phyloP scores from a whole-genome alignment of 23 tunicate genomes.

The Phallusia fumigata region DNA sequence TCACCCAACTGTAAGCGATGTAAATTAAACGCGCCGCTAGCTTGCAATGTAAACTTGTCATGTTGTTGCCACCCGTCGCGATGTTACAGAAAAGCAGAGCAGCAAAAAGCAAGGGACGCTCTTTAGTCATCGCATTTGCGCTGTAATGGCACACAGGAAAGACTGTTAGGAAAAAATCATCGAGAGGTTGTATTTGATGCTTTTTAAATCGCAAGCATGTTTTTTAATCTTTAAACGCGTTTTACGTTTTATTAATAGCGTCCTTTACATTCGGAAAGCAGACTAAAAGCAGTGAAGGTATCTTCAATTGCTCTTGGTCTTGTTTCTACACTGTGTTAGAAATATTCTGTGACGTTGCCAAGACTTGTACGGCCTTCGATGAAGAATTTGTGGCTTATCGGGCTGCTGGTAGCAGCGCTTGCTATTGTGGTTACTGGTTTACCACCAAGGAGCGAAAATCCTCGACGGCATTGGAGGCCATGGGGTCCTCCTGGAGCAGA shows the following conservation, averaged over 20 bases:
- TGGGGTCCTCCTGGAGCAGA: not conserved
- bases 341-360: not conserved
- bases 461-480: not conserved
- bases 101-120: not conserved
- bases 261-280: not conserved
- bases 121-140: not conserved
- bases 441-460: not conserved
- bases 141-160: not conserved
- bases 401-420: not conserved
- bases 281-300: slow-evolving; percentile 17
- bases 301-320: slow-evolving; percentile 22
- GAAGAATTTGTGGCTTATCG: not conserved
- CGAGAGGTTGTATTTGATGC: no score
- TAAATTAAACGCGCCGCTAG: not conserved
- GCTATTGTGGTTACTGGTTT: not conserved
- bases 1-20: slow-evolving; percentile 9
- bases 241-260: not conserved
- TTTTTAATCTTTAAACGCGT: no score
- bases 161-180: not conserved
- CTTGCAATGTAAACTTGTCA: not conserved
- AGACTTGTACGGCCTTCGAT: not conserved
- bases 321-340: not conserved
- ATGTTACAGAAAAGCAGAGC: not conserved
- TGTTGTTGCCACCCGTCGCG: not conserved
- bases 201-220: no score